Evolutionary conservation across 1,140 invertebrate species (phyloP).

Genomic region (Orussus abietinus): DNA sequence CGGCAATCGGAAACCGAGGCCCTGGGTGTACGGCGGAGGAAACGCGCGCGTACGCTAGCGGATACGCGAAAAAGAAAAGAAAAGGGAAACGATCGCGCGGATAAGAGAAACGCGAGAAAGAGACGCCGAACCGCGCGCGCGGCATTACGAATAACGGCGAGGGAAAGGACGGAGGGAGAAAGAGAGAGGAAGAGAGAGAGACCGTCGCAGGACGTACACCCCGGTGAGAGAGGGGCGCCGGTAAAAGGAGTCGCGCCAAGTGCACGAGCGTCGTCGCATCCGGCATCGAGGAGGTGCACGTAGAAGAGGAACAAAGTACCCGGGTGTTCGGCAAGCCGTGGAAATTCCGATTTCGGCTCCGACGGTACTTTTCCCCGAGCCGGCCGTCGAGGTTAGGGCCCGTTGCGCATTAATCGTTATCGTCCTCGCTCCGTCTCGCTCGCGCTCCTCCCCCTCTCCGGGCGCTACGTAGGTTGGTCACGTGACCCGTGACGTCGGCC

Average conservation of each 20-base stretch:
- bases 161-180: neutral
- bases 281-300: conserved; percentile 32
- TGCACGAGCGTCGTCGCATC: conserved; percentile 44
- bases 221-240: conserved; percentile 7
- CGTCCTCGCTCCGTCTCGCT: no score
- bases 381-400: no score
- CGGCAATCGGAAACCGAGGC: neutral
- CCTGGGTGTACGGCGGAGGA: neutral
- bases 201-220: no score
- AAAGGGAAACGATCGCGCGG: no score
- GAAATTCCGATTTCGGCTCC: no score
- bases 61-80: no score
- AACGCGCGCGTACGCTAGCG: neutral
- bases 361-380: no score
- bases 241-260: conserved; percentile 30
- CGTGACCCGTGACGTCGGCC: conserved; percentile 38
- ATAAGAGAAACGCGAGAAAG: conserved; percentile 7
- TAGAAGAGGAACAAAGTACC: neutral
- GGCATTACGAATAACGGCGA: no score
- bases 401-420: no score
- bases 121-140: no score
- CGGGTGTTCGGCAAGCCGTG: neutral
- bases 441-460: no score
- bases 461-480: conserved; percentile 36
- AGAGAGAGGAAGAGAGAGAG: neutral